Conservation (phyloP, 2,797 vertebrate genomes). For the Thaleichthys pacificus region DNA sequence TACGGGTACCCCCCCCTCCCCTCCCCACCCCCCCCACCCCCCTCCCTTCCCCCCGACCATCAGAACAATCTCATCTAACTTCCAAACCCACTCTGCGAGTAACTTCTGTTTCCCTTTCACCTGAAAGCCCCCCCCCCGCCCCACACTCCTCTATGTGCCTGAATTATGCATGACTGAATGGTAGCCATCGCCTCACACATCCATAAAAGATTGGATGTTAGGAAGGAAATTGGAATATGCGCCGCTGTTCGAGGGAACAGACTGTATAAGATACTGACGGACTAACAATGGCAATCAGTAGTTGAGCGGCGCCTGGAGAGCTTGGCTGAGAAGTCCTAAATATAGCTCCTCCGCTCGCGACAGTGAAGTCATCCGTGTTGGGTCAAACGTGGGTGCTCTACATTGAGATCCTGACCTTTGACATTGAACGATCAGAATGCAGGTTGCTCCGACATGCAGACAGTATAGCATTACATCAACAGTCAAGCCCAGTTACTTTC, state of each 20-base stretch:
- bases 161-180: not conserved
- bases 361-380: no score
- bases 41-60: conserved; percentile 23
- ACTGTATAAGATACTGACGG: no score
- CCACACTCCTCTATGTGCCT: not conserved
- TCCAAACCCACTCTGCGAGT: conserved; percentile 25
- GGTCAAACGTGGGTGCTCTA: no score
- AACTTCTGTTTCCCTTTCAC: conserved; percentile 33
- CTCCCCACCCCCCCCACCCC: no score
- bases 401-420: no score
- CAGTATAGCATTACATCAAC: no score
- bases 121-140: conserved; percentile 16
- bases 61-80: conserved; percentile 47
- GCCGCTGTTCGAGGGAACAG: no score
- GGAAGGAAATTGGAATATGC: no score
- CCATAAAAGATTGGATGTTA: not conserved
- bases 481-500: no score
- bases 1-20: conserved; percentile 11
- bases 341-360: no score
- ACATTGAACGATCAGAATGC: no score
- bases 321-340: not conserved
- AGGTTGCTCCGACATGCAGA: no score
- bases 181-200: not conserved
- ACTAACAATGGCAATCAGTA: not conserved
- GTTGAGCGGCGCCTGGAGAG: not conserved